Evolutionary conservation across 1,140 invertebrate genomes (phyloP).

Genomic region (Drosophila setifemur): DNA sequence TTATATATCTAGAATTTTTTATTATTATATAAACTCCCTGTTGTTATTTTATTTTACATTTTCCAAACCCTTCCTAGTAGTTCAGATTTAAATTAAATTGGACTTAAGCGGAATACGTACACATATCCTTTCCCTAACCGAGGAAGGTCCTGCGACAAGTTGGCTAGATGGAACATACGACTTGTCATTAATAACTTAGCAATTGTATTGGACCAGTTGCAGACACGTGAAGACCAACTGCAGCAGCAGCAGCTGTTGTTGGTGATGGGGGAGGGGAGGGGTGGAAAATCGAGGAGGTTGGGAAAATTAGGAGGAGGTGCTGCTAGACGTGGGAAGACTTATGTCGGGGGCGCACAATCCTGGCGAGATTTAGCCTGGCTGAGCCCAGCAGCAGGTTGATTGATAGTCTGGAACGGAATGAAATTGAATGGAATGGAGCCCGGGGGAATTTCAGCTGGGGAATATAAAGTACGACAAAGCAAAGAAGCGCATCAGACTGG

Average conservation of each 20-base stretch:
- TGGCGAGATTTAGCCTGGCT: conserved; percentile 16
- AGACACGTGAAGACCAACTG: conserved; percentile 27
- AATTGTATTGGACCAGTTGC: conserved; percentile 54
- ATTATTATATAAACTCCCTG: too few relatives aligned
- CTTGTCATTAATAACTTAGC: conserved; percentile 71
- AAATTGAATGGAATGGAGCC: conserved; percentile 41
- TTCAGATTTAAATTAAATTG: too few relatives aligned
- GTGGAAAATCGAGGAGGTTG: not conserved
- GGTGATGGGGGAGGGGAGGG: not conserved
- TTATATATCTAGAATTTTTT: too few relatives aligned
- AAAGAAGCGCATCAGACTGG: not conserved
- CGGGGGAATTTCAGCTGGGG: conserved; percentile 5
- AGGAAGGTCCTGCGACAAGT: conserved; percentile 27
- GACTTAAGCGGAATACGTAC: conserved; percentile 64
- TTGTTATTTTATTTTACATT: too few relatives aligned
- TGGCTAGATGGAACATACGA: conserved; percentile 52
- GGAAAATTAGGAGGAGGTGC: not conserved
- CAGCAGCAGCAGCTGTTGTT: conserved; percentile 26
- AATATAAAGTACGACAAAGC: conserved; percentile 6
- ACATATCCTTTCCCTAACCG: too few relatives aligned
- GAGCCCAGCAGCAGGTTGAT: conserved; percentile 23
- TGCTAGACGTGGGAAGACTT: conserved; percentile 13
- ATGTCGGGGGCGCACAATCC: conserved; percentile 20
- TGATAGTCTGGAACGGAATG: conserved; percentile 34
- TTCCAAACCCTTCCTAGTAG: too few relatives aligned